Evolutionary conservation across 2,888 invertebrate species (phyloP).

Genomic region (Saturnia japonica): DNA sequence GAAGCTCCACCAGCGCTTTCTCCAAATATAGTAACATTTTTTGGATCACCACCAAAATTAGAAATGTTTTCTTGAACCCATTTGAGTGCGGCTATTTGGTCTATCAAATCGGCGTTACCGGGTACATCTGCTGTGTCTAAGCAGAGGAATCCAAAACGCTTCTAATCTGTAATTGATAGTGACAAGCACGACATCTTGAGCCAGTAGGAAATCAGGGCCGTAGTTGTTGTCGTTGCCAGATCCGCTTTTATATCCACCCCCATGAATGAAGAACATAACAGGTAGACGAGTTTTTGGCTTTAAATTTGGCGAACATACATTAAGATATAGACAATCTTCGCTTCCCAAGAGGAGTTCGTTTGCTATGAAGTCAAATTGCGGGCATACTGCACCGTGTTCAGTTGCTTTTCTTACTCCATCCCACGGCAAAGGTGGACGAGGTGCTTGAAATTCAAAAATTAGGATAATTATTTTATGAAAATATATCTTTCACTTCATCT

Average conservation of each 20-base stretch:
- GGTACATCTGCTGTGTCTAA: slow-evolving; percentile 49
- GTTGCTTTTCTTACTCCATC: slow-evolving; percentile 44
- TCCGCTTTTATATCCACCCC: slow-evolving; percentile 51
- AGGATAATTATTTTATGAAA: slow-evolving; percentile 30
- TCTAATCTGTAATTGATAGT: slow-evolving; percentile 57
- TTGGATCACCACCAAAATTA: slow-evolving; percentile 50
- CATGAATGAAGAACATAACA: slow-evolving; percentile 59
- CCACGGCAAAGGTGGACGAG: slow-evolving; percentile 49
- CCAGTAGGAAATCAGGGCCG: slow-evolving; percentile 55
- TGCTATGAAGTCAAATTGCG: slow-evolving; percentile 44
- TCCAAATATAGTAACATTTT: slow-evolving; percentile 53
- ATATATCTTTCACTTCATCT: too few relatives aligned
- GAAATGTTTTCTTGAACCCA: slow-evolving; percentile 51
- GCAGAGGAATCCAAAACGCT: slow-evolving; percentile 47
- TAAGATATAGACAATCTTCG: slow-evolving; percentile 56
- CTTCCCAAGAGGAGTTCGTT: slow-evolving; percentile 35
- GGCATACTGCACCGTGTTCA: slow-evolving; percentile 44
- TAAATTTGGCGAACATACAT: slow-evolving; percentile 50
- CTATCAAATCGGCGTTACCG: slow-evolving; percentile 56
- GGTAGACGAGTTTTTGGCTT: slow-evolving; percentile 36
- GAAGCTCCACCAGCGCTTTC: slow-evolving; percentile 53
- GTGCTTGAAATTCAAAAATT: slow-evolving; percentile 43
- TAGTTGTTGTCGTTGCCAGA: slow-evolving; percentile 46
- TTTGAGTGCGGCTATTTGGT: slow-evolving; percentile 48
- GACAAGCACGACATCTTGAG: slow-evolving; percentile 49